Percentiles rank a stretch among this genome's conserved stretches.
Conservation (phyloP, 2,113 vertebrate genomes). For the Daubentonia madagascariensis region DNA sequence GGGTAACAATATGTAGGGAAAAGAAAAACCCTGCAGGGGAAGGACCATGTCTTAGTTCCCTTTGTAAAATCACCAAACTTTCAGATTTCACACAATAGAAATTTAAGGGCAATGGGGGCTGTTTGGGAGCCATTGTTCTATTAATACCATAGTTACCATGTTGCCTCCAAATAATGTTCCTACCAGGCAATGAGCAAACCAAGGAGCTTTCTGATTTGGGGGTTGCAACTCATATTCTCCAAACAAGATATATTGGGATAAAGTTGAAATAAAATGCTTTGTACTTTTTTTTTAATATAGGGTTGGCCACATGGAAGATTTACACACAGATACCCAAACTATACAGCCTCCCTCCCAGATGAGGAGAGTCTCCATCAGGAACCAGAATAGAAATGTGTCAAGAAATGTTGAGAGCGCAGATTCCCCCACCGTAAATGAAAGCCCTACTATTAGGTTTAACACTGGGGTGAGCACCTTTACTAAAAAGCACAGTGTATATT, state of each 20-base stretch:
- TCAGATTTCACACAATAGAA: not conserved
- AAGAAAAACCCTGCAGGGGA: not conserved
- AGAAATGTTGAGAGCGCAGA: constrained; percentile 36
- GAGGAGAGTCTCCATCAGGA: constrained; percentile 81
- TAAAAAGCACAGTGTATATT: not conserved
- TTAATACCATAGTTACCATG: not conserved
- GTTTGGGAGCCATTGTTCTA: not conserved
- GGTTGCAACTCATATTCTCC: not conserved
- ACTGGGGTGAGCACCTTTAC: constrained; percentile 86
- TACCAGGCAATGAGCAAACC: not conserved
- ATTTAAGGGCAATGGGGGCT: not conserved
- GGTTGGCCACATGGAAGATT: constrained; percentile 92
- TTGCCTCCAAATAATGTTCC: not conserved
- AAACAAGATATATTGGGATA: not conserved
- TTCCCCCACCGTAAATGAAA: constrained; percentile 88
- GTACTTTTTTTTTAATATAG: constrained; percentile 76
- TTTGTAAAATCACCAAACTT: not conserved
- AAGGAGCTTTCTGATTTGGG: not conserved
- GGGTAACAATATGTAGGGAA: not conserved
- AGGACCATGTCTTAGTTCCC: not conserved
- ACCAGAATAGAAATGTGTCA: not conserved
- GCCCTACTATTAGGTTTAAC: constrained; percentile 92
- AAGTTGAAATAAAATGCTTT: constrained; percentile 21
- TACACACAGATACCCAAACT: constrained; percentile 89
- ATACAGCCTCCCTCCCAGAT: constrained; percentile 89